Evolutionary conservation across 2,797 vertebrate species (phyloP).

Genomic region (Sebastes flavidus): DNA sequence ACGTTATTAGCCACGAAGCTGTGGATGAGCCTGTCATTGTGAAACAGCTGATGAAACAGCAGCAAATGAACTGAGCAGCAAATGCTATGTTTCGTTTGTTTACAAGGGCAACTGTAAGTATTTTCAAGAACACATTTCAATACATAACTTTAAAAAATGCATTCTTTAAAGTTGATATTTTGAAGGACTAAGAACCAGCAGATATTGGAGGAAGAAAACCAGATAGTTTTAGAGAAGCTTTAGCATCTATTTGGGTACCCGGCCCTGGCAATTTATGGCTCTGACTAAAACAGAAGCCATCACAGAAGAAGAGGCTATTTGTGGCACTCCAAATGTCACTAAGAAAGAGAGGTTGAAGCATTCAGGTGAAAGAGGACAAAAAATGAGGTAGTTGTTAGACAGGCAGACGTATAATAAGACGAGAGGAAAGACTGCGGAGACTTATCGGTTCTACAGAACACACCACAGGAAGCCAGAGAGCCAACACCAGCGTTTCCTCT

Average conservation of each 20-base stretch:
- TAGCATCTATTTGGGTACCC: not conserved
- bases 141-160: too few species aligned
- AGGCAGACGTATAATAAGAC: not conserved
- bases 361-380: not conserved
- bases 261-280: not conserved
- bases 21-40: not conserved
- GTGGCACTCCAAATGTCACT: not conserved
- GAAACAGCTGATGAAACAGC: not conserved
- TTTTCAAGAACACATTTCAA: not conserved
- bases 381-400: not conserved
- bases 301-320: not conserved
- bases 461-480: conserved; percentile 42
- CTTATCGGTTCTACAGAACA: conserved; percentile 15
- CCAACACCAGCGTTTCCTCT: conserved; percentile 29
- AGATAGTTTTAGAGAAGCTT: not conserved
- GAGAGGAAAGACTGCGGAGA: not conserved
- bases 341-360: not conserved
- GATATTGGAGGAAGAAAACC: not conserved
- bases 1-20: not conserved
- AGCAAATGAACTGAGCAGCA: not conserved
- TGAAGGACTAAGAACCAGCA: not conserved
- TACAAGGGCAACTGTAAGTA: not conserved
- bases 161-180: not conserved
- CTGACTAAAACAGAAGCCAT: not conserved
- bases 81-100: not conserved